phyloP scores from a whole-genome alignment of 2,888 invertebrate species.

The Maniola hyperantus region DNA sequence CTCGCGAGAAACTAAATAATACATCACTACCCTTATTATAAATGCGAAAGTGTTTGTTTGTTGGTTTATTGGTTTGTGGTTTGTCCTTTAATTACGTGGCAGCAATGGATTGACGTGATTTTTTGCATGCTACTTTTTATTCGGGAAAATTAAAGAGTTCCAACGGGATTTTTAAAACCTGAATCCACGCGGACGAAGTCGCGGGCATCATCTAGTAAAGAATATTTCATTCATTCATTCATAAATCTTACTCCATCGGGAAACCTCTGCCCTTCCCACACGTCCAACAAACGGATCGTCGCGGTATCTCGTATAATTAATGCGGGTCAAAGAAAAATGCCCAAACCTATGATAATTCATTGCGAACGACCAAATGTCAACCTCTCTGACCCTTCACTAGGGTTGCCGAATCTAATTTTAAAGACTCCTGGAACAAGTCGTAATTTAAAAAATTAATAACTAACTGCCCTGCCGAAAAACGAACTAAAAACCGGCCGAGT shows the following conservation, averaged over 20 bases:
- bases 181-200: too few relatives aligned
- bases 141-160: too few relatives aligned
- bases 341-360: conserved; percentile 31
- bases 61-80: too few relatives aligned
- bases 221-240: too few relatives aligned
- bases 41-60: background rate
- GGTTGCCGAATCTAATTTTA: background rate
- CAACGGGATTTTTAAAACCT: too few relatives aligned
- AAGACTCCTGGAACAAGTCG: background rate
- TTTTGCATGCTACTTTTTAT: too few relatives aligned
- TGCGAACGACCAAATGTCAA: conserved; percentile 27
- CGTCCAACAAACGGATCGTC: conserved; percentile 22
- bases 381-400: background rate
- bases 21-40: too few relatives aligned
- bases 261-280: conserved; percentile 1
- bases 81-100: too few relatives aligned
- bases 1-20: background rate
- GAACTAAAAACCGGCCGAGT: too few relatives aligned
- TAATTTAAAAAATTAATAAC: background rate
- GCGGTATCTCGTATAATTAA: conserved; percentile 29
- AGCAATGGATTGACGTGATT: too few relatives aligned
- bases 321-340: conserved; percentile 35
- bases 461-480: too few relatives aligned
- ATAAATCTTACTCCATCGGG: background rate
- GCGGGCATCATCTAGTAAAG: too few relatives aligned